These are phyloP conservation scores for Zaprionus ghesquierei DNA, from an alignment of 1,140 invertebrate genomes.

Conservation along the genomic window DNA sequence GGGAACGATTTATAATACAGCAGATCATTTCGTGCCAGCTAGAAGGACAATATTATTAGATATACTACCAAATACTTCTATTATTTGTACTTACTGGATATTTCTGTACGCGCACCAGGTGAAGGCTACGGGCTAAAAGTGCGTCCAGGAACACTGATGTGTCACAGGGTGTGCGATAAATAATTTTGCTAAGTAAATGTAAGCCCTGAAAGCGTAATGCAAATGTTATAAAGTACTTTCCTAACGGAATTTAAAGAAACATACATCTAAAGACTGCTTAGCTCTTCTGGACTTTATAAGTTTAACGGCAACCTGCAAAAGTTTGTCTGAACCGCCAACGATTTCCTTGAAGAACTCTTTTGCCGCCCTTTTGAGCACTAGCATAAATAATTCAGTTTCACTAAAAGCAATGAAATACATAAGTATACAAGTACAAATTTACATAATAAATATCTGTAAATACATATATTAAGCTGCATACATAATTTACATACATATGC, in stretches of 20 bases:
- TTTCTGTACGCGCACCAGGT: conserved; percentile 16
- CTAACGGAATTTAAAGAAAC: not conserved
- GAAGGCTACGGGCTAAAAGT: conserved; percentile 33
- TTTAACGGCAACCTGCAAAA: not conserved
- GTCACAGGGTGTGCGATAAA: conserved; percentile 32
- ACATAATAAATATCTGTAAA: not conserved
- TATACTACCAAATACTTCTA: not conserved
- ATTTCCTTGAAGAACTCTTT: not conserved
- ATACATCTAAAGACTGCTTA: conserved; percentile 1
- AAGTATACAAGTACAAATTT: not conserved
- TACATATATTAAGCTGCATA: not conserved
- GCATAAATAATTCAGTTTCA: conserved; percentile 46
- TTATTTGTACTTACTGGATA: conserved; percentile 17
- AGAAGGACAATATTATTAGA: not conserved
- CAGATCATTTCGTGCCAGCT: conserved; percentile 40
- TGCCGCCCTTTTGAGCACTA: conserved; percentile 24
- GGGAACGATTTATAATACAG: conserved; percentile 30
- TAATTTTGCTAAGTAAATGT: conserved; percentile 32
- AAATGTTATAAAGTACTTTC: not conserved
- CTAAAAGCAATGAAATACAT: conserved; percentile 28
- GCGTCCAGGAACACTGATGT: conserved; percentile 18
- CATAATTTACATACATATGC: not conserved
- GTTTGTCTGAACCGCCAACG: not conserved
- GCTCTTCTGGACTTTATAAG: not conserved
- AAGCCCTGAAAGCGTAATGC: not conserved